A percentile compares a stretch with the other conserved stretches of the same genome.
Evolutionary conservation across 2,888 invertebrate species (phyloP).

Genomic region (Mayetiola destructor): DNA sequence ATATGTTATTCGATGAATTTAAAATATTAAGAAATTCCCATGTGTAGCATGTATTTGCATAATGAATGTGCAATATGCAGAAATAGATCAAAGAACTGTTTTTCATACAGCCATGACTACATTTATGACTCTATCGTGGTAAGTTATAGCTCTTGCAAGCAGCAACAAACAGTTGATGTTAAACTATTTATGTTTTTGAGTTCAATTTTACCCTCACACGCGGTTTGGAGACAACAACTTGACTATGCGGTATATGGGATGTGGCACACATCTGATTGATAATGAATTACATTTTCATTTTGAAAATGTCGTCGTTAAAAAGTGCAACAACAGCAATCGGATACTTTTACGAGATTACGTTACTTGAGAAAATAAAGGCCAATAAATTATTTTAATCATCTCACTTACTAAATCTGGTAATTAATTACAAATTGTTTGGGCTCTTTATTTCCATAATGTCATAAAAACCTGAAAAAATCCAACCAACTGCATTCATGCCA

Average conservation of each 20-base stretch:
- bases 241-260: too few species aligned
- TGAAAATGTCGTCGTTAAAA: not conserved
- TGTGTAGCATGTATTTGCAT: too few species aligned
- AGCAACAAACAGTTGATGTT: not conserved
- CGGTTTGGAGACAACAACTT: too few species aligned
- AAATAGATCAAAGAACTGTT: too few species aligned
- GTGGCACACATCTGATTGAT: not conserved
- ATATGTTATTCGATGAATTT: too few species aligned
- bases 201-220: not conserved
- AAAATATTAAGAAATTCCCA: too few species aligned
- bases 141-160: not conserved
- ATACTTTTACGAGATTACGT: not conserved
- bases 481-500: too few species aligned
- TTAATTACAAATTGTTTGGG: not conserved
- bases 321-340: not conserved
- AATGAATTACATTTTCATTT: not conserved
- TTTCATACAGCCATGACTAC: too few species aligned
- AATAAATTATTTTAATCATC: slow-evolving; percentile 10
- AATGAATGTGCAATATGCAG: too few species aligned
- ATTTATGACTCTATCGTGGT: too few species aligned
- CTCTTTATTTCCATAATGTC: not conserved
- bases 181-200: not conserved
- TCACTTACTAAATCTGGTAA: slow-evolving; percentile 2
- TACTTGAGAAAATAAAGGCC: not conserved
- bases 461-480: too few species aligned